A percentile compares a stretch with the other conserved stretches of the same genome.
Evolutionary conservation across 2,888 invertebrate species (phyloP).

Genomic region (Catocala fraxini): DNA sequence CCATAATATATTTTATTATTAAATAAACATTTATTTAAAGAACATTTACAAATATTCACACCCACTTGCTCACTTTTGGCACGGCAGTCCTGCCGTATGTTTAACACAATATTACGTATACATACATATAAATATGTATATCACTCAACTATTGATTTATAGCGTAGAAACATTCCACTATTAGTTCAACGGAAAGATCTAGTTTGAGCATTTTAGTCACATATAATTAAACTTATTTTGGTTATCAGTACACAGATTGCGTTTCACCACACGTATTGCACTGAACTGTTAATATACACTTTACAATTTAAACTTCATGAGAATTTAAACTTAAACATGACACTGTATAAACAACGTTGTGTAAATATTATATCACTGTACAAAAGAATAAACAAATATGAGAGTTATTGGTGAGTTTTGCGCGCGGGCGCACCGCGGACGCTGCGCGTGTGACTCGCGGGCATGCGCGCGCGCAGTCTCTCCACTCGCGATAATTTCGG

Average conservation of each 20-base stretch:
- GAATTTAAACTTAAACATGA: not conserved
- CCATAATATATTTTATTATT: slow-evolving; percentile 61
- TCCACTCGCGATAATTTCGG: slow-evolving; percentile 65
- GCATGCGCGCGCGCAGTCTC: slow-evolving; percentile 47
- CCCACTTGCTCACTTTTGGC: slow-evolving; percentile 67
- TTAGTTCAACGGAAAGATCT: slow-evolving; percentile 19
- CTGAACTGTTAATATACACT: too few relatives aligned
- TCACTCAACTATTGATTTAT: slow-evolving; percentile 38
- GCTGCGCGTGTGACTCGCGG: slow-evolving; percentile 36
- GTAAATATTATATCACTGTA: slow-evolving; percentile 33
- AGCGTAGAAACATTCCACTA: slow-evolving; percentile 32
- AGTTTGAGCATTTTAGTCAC: slow-evolving; percentile 35
- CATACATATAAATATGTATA: slow-evolving; percentile 26
- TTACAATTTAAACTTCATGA: too few relatives aligned
- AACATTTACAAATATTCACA: slow-evolving; percentile 63
- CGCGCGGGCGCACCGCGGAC: slow-evolving; percentile 48
- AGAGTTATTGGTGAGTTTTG: slow-evolving; percentile 9
- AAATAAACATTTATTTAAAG: slow-evolving; percentile 65
- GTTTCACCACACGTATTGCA: not conserved
- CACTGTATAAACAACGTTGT: slow-evolving; percentile 14
- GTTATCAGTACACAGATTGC: slow-evolving; percentile 19
- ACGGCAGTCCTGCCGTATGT: slow-evolving; percentile 47
- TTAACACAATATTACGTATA: slow-evolving; percentile 46
- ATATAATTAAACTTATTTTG: slow-evolving; percentile 23
- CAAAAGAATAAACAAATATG: slow-evolving; percentile 39